Evolutionary conservation across 1,140 invertebrate species (phyloP), one percentile per base, ranked within the genome.

Genomic region (Trachelipus rathkii): DNA sequence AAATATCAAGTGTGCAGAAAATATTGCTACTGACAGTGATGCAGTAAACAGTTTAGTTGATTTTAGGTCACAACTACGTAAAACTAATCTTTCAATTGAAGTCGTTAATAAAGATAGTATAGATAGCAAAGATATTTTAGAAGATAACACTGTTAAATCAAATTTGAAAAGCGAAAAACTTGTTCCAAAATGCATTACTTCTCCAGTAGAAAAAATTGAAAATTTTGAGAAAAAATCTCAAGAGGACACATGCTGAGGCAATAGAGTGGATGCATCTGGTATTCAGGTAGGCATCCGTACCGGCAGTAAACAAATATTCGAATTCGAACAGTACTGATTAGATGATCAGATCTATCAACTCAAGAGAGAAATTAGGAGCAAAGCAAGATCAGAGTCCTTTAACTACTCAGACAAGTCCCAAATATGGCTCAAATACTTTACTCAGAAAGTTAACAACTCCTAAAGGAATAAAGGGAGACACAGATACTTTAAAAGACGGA

Each of bases 381-480:
- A 10, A 46, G 24, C 74, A 68, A 33, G 44, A 50, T 21, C 60
- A 79, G 60, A 74, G 81, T 71, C 43, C 69, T n/a, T 77, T 77
- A 23, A 76, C 82, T 76, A 87, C 87, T 3, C 90, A 91, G 24
- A 90, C 92, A 78, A 92, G 93, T 76, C 93, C 94, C 82, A 96
- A 96, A 84, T 87, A 94, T 21, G 90, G 92, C 68, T 95, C 93
- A 84, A 95, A 93, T 45, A 93, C 94, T 68, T 95, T 93, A 85
- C 95, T 96, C 83, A 94, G 91, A 84, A 95, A 92, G 84, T 87
- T 95, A 78, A 95, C 95, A 83, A 94, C 94, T 85, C 85, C 95
- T 15, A 74, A 80, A 44, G 68, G 72, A 23, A 21, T 13, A 73
- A 74, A 76, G 45, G 45, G 60, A 46, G 72, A 81, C 74, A 21